Percentiles rank a stretch among this genome's conserved stretches.
Evolutionary conservation across 2,888 invertebrate species (phyloP).

Genomic region (Acanthosepion esculentum): DNA sequence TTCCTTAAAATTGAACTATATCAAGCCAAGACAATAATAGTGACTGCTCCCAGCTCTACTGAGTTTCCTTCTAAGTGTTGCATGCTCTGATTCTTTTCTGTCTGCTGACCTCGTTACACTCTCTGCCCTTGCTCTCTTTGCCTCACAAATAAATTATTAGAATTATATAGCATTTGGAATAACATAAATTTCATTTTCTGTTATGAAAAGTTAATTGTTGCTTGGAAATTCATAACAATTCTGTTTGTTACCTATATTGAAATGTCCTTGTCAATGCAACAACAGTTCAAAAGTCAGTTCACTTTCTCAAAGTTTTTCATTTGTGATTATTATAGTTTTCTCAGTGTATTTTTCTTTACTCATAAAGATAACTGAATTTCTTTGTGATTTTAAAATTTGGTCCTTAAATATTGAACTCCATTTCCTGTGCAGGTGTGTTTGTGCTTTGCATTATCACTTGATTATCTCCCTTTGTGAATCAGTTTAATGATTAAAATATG

Average conservation of each 20-base stretch:
- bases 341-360: neutral
- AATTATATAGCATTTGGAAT: neutral
- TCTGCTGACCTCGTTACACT: conserved; percentile 22
- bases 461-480: neutral
- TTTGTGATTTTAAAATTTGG: neutral
- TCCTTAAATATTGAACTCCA: neutral
- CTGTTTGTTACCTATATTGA: neutral
- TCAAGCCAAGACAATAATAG: neutral
- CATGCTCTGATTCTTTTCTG: neutral
- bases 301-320: no score
- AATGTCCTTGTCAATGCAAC: no score
- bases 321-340: neutral
- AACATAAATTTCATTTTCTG: neutral
- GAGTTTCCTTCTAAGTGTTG: neutral
- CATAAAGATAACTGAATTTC: neutral
- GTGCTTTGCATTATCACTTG: neutral
- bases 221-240: neutral
- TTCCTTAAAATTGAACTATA: neutral
- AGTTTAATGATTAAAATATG: no score
- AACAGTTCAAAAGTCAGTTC: neutral
- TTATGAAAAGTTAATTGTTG: neutral
- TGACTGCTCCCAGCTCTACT: neutral
- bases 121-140: neutral
- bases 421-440: neutral
- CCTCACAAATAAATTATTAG: neutral